A percentile compares a stretch with the other conserved stretches of the same genome.
phyloP scores from a whole-genome alignment of 1,140 invertebrate species.

The Physella acuta region DNA sequence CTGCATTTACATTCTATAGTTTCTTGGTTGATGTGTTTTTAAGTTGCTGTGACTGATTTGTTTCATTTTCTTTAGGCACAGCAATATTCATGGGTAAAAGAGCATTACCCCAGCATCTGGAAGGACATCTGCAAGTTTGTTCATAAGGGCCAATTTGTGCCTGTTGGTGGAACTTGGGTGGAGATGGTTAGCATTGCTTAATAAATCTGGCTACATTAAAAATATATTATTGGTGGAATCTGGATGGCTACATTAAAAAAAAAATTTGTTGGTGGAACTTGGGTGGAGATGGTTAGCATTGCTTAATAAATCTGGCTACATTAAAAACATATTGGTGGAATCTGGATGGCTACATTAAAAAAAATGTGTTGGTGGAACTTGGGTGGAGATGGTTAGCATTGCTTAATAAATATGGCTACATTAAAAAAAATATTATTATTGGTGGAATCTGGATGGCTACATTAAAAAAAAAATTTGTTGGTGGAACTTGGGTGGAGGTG shows the following conservation, averaged over 20 bases:
- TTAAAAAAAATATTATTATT: too few species aligned
- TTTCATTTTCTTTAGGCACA: slow-evolving; percentile 62
- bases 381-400: slow-evolving; percentile 65
- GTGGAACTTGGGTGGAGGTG: slow-evolving; percentile 67
- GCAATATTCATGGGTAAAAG: slow-evolving; percentile 65
- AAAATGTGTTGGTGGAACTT: slow-evolving; percentile 65
- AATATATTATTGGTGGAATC: background rate
- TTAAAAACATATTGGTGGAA: background rate
- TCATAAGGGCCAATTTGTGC: slow-evolving; percentile 60
- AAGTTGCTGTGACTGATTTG: too few species aligned
- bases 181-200: slow-evolving; percentile 64
- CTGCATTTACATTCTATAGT: too few species aligned
- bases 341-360: too few species aligned
- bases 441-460: too few species aligned
- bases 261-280: slow-evolving; percentile 65
- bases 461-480: too few species aligned
- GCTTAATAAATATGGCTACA: too few species aligned
- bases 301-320: too few species aligned
- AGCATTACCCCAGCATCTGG: slow-evolving; percentile 62
- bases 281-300: slow-evolving; percentile 65
- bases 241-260: too few species aligned
- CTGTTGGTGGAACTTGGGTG: slow-evolving; percentile 65
- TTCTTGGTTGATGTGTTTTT: too few species aligned
- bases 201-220: too few species aligned
- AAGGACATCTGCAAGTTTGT: slow-evolving; percentile 59